Base-by-base conservation (phyloP, 2,888 invertebrate species). In the Cantharis flavilabris region DNA sequence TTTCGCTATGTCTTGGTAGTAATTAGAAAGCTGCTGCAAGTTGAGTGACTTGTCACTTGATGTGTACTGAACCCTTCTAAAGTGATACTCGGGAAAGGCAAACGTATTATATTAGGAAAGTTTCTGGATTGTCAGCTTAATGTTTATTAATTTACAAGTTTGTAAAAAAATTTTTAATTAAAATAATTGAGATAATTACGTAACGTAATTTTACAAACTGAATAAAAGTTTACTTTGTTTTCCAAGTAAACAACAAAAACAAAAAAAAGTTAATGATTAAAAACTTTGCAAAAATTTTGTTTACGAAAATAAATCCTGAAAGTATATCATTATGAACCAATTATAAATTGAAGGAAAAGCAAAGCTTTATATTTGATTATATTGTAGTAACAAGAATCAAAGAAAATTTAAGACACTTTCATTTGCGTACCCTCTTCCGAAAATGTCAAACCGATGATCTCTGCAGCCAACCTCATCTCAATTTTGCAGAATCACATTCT, bases 381-480 rank as follows among this genome's bases (percentile, higher is more conserved):
- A 81, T 79, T 76, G 76, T 79, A 81, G 76, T 81, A 82, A 83
- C 82, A 82, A 82, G 82, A 79, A 80, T 78, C 75, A 79, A 72
- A 79, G 81, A 83, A 82, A 82, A 82, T 82, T 83, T 82, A 79
- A 82, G 80, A 80, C 76, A 80, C 77, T 81, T 81, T 83, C 83
- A 83, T 83, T 83, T 83, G 82, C 83, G 82, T 83, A 79, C 78
- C 75, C 77, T 71, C 76, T 74, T 76, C 73, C 75, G 79, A 77
- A 79, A 82, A 80, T 77, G 80, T 75, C 76, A 76, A 72, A 80
- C 77, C 80, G 72, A 77, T 79, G 80, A 82, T 79, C 80, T 81
- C 73, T 71, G 72, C 76, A 73, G 75, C 70, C 65, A 70, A 72
- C 72, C 76, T 67, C 26, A 76, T 30, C 80, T 80, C 82, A 82